Percentiles rank a stretch among this genome's conserved stretches.
phyloP scores from a whole-genome alignment of 37 sponge, comb jelly and placozoan species.

The Halisarca cf. caerulea region DNA sequence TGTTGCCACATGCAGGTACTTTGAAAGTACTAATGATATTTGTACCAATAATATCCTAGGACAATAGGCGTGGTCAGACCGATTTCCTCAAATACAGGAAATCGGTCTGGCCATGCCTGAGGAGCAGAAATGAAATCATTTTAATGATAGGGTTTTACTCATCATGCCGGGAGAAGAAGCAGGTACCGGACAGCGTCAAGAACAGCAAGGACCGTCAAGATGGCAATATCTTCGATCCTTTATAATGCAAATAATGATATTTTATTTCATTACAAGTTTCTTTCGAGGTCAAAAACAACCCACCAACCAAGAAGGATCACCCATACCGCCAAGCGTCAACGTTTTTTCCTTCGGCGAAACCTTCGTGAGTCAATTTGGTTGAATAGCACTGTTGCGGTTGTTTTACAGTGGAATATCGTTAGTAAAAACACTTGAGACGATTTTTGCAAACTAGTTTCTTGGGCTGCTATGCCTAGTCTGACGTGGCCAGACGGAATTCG shows the following conservation, averaged over 20 bases:
- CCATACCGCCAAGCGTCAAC: slow-evolving; percentile 41
- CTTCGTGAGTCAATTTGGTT: slow-evolving; percentile 42
- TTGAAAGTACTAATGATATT: too few relatives aligned
- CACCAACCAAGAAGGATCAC: slow-evolving; percentile 36
- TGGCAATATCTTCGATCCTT: slow-evolving; percentile 52
- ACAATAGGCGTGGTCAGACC: too few relatives aligned
- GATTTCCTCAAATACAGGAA: too few relatives aligned
- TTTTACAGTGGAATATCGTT: too few relatives aligned
- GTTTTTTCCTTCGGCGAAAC: slow-evolving; percentile 52
- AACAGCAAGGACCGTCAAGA: slow-evolving; percentile 29
- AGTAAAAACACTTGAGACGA: too few relatives aligned
- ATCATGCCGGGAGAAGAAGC: background rate
- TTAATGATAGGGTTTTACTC: slow-evolving; percentile 2
- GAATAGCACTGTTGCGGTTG: background rate
- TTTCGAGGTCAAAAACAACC: slow-evolving; percentile 59
- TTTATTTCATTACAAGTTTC: slow-evolving; percentile 77
- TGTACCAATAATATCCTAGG: too few relatives aligned
- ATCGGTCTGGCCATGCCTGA: too few relatives aligned
- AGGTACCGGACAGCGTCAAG: slow-evolving; percentile 28
- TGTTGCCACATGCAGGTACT: too few relatives aligned
- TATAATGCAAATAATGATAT: slow-evolving; percentile 63
- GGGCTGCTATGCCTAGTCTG: too few relatives aligned
- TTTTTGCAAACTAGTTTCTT: too few relatives aligned
- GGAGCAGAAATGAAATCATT: too few relatives aligned
- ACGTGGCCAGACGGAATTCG: too few relatives aligned